Base-by-base conservation (phyloP, 2,797 vertebrate species). In the Phrynocephalus forsythii region DNA sequence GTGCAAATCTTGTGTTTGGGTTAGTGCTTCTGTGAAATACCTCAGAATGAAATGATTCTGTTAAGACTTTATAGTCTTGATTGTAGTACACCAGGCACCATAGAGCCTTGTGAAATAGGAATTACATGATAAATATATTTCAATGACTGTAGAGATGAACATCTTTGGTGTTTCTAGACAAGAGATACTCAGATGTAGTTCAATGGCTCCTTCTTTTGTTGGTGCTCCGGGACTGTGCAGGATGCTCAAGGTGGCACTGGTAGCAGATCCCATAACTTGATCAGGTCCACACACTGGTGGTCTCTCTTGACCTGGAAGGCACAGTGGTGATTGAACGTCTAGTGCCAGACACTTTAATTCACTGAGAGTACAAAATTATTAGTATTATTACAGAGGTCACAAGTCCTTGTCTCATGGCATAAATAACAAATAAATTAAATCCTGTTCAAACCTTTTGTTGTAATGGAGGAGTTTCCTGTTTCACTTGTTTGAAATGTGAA, bases 31-130 rank as follows among this genome's bases (percentile, higher is more conserved):
- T 67, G 3, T 33, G 0, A 33, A 86, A 84, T 0, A 0, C 67
- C 68, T 75, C 22, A 5, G 0, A 81, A 83, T 9, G 5, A 3
- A 5, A 5, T 22, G 16, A 0, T 15, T 82, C 6, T 30, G 0
- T 18, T 71, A 56, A 52, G 13, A 26, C 68, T 8, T 18, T 30
- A 30, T 20, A 11, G 22, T 30, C 11, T 82, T 1, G 71, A 72
- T 52, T 38, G 30, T 56, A 30, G 1, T n/a, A 1, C n/a, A 26
- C 16, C 6, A 84, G 44, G 8, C 60, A 75, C 52, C 18, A 1
- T 60, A 67, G 44, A 48, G 16, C 18, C 68, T 44, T 26, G 67
- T 88, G 67, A 30, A 63, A 8, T 2, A 82, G 44, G 50, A 82
- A 75, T 76, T 81, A 85, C 75, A 80, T 75, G 26, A n/a, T 22